Base-by-base conservation (phyloP, 2,797 vertebrate species). In the Platalea minor region DNA sequence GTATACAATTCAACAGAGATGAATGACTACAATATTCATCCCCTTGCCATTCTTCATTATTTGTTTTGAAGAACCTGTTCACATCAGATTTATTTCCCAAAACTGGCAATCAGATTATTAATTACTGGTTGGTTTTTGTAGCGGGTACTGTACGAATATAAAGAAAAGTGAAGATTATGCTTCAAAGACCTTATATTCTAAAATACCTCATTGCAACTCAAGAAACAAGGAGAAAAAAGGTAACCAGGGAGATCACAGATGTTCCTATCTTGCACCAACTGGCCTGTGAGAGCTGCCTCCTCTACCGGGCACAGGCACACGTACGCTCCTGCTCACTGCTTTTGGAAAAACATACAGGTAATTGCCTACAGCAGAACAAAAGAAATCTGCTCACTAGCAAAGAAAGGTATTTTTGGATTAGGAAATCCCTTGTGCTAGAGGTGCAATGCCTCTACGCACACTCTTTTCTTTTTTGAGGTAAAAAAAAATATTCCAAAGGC, bases 1-100 rank as follows among this genome's bases (percentile, higher is more conserved):
- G 88, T 76, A 29, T 20, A 95, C 91, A 90, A 93, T 87, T 94
- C 91, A 96, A 79, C 76, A 79, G 94, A 91, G 94, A 96, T 91
- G 61, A 96, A 97, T 88, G 89, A 88, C 88, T 85, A 33, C 73
- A 91, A 61, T 80, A 65, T 63, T 61, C 79, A 82, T 56, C 81
- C 93, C 88, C 85, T 65, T 87, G 80, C 83, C 77, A 46, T 63
- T 69, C 76, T 67, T 37, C 1, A 0, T 35, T 65, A 75, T 79
- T 95, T 95, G 89, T 86, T 85, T 54, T 53, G 67, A 95, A 85
- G 89, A 86, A 95, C 74, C 77, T 93, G 83, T 9, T 95, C 93
- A 87, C 59, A 79, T 86, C 86, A 37, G 59, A 95, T 86, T 91
- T 67, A 75, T 86, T 85, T 88, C 88, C 88, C 89, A 15, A 86